A percentile compares a stretch with the other conserved stretches of the same genome.
Conservation (phyloP, 2,797 vertebrate species). For the Dicrostonyx torquatus region DNA sequence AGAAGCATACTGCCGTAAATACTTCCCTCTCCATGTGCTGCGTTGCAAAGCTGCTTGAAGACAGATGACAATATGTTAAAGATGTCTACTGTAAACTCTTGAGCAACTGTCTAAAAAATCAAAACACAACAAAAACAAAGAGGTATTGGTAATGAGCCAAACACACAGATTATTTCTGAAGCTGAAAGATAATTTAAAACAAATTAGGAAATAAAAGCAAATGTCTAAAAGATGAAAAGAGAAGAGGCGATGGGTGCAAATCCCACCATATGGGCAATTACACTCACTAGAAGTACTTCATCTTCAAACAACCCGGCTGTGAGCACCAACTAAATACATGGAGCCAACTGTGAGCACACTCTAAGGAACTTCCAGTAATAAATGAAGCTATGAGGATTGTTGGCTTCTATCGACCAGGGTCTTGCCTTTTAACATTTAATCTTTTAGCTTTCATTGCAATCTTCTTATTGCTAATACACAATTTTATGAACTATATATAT, state of each 20-base stretch:
- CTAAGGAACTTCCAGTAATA: too few species aligned
- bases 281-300: neutral
- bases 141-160: neutral
- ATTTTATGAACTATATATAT: neutral
- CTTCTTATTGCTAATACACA: neutral
- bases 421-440: neutral
- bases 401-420: neutral
- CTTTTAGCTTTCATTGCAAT: neutral
- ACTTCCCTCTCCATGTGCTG: neutral
- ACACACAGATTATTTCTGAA: slow-evolving; percentile 14
- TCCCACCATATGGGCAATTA: neutral
- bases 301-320: neutral
- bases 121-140: slow-evolving; percentile 8
- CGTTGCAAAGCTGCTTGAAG: neutral
- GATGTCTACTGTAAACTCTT: neutral
- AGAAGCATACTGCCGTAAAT: neutral
- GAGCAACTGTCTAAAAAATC: neutral
- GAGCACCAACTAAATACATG: neutral
- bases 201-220: neutral
- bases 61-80: neutral
- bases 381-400: neutral
- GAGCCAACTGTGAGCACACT: neutral
- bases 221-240: neutral
- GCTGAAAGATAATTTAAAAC: slow-evolving; percentile 11
- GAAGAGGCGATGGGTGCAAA: neutral